Evolutionary conservation across 1,140 invertebrate genomes (phyloP).

Genomic region (Hylaeus volcanicus): DNA sequence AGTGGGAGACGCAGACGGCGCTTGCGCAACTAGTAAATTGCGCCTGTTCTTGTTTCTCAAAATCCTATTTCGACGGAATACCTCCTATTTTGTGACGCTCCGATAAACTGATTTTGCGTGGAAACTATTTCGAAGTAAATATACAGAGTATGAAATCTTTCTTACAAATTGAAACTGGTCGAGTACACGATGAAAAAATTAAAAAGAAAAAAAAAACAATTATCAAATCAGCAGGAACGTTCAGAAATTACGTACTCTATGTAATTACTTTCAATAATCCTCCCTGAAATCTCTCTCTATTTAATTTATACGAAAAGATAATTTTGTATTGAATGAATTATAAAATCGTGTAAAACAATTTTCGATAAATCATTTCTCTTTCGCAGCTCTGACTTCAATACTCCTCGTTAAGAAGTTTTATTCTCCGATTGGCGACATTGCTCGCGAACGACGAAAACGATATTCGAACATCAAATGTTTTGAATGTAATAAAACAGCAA

Average conservation of each 20-base stretch:
- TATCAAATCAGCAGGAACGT: not conserved
- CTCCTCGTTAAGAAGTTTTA: not conserved
- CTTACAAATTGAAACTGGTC: not conserved
- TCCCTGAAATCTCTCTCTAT: conserved; percentile 41
- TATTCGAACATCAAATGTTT: not conserved
- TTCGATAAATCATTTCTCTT: conserved; percentile 40
- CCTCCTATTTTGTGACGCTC: conserved; percentile 34
- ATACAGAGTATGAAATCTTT: conserved; percentile 36
- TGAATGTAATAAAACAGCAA: conserved; percentile 8
- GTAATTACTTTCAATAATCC: conserved; percentile 38
- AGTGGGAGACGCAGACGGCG: conserved; percentile 8
- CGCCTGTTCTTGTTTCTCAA: conserved; percentile 31
- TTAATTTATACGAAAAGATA: conserved; percentile 51
- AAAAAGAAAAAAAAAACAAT: not conserved
- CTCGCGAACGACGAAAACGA: not conserved
- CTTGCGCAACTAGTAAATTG: not conserved
- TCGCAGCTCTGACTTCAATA: not conserved
- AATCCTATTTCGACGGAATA: conserved; percentile 41
- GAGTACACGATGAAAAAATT: not conserved
- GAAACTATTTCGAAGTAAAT: conserved; percentile 28
- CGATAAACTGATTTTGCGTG: conserved; percentile 34
- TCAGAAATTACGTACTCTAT: conserved; percentile 32
- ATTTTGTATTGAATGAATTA: conserved; percentile 55
- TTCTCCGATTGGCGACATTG: not conserved
- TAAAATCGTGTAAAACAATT: conserved; percentile 52